These are phyloP conservation scores for Eristalis pertinax DNA, from an alignment of 2,888 invertebrate genomes.

Conservation along the genomic window DNA sequence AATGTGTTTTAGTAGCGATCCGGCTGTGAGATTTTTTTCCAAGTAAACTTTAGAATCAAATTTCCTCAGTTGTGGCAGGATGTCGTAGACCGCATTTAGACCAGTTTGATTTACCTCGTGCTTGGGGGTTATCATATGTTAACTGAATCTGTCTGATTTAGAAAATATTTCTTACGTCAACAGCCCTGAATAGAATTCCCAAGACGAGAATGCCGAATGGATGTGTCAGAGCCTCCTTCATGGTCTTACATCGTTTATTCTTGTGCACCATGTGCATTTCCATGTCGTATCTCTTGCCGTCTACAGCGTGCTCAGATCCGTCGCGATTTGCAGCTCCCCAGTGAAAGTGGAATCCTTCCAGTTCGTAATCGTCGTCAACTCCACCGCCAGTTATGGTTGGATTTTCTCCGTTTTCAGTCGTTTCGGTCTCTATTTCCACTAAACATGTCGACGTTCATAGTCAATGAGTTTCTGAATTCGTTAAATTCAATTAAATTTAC, in stretches of 20 bases:
- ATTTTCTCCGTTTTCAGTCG: neutral
- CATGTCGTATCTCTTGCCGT: conserved; percentile 82
- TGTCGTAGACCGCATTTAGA: conserved; percentile 74
- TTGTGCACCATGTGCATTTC: conserved; percentile 88
- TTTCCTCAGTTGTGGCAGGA: conserved; percentile 73
- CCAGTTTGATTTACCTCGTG: conserved; percentile 61
- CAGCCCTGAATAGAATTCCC: conserved; percentile 84
- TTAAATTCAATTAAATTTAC: neutral
- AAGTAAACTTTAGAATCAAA: conserved; percentile 74
- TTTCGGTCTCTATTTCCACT: neutral
- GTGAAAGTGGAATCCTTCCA: conserved; percentile 83
- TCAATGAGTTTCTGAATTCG: neutral
- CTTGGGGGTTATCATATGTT: neutral
- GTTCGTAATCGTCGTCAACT: conserved; percentile 73
- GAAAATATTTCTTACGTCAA: conserved; percentile 72
- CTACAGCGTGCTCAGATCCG: conserved; percentile 83
- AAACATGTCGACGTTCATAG: neutral
- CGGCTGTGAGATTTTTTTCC: conserved; percentile 74
- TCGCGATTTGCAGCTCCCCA: conserved; percentile 87
- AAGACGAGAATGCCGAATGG: conserved; percentile 85
- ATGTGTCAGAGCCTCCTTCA: conserved; percentile 82
- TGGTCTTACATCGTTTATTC: conserved; percentile 83
- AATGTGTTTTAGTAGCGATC: conserved; percentile 75
- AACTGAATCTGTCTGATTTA: neutral
- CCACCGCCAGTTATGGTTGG: conserved; percentile 26